Evolutionary conservation across 2,888 invertebrate species (phyloP), one percentile per base, ranked within the genome.

Genomic region (Chorisops tibialis): DNA sequence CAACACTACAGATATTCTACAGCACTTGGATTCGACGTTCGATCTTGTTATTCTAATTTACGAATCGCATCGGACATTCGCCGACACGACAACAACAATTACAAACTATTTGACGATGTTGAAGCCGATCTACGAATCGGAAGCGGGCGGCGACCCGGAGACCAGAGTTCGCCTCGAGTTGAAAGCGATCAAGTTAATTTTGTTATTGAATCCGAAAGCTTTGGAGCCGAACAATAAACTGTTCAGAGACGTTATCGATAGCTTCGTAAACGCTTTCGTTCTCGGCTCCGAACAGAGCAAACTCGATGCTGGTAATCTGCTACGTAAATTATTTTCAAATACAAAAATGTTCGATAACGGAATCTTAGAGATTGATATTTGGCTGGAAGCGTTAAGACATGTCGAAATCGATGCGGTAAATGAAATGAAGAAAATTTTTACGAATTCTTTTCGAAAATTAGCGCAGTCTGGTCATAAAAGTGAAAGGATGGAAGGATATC

Each of bases 281-380:
- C 30, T 56, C 1, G 30, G 24, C 1, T 24, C 43, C 1, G 19
- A 9, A 7, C 35, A 16, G 7, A 24, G 43, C 3, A 71, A 72
- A 73, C 68, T 76, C 0, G 83, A 83, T 73, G 81, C 83, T 3
- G 83, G 82, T 61, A 74, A 77, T 50, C 80, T 85, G 3, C 73
- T 88, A 22, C 75, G 76, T 49, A 79, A 76, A 51, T 81, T 90
- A 62, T 81, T 91, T 22, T 80, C 79, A 68, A 84, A 82, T 62
- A 85, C 85, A 0, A 80, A 81, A 4, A 79, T 88, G 66, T 90
- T 90, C 72, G 82, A 81, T 18, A 83, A 83, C 66, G 79, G 80
- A 65, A 78, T 81, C 14, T 67, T 74, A 61, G 89, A 91, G 77
- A 83, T 88, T 43, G 83, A 86, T 71, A 78, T 89, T 62, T 86